phyloP scores from a whole-genome alignment of 2,888 invertebrate species.

The Baccha elongata region DNA sequence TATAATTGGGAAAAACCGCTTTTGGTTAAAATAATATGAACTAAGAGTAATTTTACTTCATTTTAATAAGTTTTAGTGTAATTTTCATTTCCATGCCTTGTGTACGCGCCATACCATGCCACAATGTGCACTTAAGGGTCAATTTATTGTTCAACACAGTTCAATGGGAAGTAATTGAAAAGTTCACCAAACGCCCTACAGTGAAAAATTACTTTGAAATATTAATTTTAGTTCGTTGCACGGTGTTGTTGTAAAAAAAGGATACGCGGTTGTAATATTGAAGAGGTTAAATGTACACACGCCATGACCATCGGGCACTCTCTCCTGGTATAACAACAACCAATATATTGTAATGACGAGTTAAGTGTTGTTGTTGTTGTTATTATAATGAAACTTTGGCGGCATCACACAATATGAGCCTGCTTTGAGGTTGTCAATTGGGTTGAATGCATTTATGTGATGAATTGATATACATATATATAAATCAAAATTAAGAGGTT shows the following conservation, averaged over 20 bases:
- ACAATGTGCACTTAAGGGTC: constrained; percentile 27
- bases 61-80: constrained; percentile 40
- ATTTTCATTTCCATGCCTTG: constrained; percentile 16
- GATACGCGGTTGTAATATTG: background rate
- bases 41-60: constrained; percentile 28
- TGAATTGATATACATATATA: no score
- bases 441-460: background rate
- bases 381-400: background rate
- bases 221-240: constrained; percentile 39
- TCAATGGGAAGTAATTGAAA: constrained; percentile 64
- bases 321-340: no score
- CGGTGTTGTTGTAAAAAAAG: background rate
- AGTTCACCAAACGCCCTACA: constrained; percentile 30
- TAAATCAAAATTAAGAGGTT: no score
- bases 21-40: constrained; percentile 40
- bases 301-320: no score
- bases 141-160: constrained; percentile 56
- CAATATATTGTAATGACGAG: no score
- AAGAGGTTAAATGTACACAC: background rate
- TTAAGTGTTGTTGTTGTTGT: background rate
- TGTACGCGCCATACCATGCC: background rate
- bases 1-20: constrained; percentile 50
- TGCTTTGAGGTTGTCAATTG: background rate
- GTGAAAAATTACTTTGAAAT: constrained; percentile 47
- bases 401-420: background rate